Evolutionary conservation across 2,113 vertebrate genomes (phyloP), one percentile per base, ranked within the genome.

Genomic region (Percopsis transmontana): DNA sequence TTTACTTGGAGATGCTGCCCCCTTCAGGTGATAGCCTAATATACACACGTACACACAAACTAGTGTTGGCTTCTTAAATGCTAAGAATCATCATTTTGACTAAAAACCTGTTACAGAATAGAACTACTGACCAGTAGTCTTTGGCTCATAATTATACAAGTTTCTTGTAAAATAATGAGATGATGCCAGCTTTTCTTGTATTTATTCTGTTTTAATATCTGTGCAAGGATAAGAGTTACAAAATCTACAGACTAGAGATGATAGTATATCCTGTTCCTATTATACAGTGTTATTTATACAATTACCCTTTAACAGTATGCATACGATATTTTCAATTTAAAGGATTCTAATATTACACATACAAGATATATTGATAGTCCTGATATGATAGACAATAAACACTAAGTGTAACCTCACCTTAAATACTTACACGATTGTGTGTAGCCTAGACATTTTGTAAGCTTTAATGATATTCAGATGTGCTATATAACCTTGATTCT

Each of bases 221-320:
- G 89, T 89, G 87, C 88, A 85, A 88, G 81, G 87, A 84, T 88
- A 86, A 79, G 78, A 86, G 84, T 88, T 87, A 88, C 81, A 90
- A 91, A 88, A 80, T 85, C 86, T 85, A 85, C 82, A 76, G 58
- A 84, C 82, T 86, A 87, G 66, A 85, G 71, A 90, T 84, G 78
- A 87, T 88, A 88, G 81, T 87, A 90, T 88, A 85, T 88, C 82
- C 84, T 81, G 77, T 84, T 82, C 61, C 87, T 88, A 89, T 89
- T 63, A 86, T 89, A 87, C 86, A 87, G 68, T 70, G 85, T 85
- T 89, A 89, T 89, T 88, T 87, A 78, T 86, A 85, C 87, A 88
- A 70, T 85, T 84, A 78, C 73, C 68, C 77, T 72, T 67, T 76
- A 82, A 74, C 67, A 79, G 58, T 82, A 84, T 80, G 60, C 80